Evolutionary conservation across 1,140 invertebrate species (phyloP).

Genomic region (Bombyx mandarina): DNA sequence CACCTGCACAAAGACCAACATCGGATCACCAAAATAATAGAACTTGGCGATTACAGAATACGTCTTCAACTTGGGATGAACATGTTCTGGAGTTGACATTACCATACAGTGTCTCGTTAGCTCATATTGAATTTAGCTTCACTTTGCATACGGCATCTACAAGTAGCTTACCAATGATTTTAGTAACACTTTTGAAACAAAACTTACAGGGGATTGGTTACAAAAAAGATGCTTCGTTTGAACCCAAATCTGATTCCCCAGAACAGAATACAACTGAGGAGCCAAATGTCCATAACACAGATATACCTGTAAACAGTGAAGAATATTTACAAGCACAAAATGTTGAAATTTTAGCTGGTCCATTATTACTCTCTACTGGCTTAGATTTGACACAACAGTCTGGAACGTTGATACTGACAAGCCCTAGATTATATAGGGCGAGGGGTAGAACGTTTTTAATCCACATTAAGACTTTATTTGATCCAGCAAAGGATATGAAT

Average conservation of each 20-base stretch:
- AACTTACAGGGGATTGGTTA: conserved; percentile 81
- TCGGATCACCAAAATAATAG: conserved; percentile 85
- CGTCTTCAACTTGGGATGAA: conserved; percentile 91
- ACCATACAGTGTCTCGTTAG: conserved; percentile 80
- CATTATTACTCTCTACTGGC: conserved; percentile 83
- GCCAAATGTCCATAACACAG: conserved; percentile 66
- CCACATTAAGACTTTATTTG: conserved; percentile 86
- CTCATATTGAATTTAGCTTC: conserved; percentile 91
- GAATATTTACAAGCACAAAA: conserved; percentile 89
- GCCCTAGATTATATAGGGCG: conserved; percentile 85
- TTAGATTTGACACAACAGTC: conserved; percentile 88
- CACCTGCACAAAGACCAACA: conserved; percentile 89
- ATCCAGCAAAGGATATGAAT: conserved; percentile 74
- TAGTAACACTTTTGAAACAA: conserved; percentile 89
- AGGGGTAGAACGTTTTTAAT: conserved; percentile 86
- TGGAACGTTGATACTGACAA: conserved; percentile 87
- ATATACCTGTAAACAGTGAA: conserved; percentile 84
- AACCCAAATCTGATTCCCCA: conserved; percentile 72
- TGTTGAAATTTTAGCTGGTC: conserved; percentile 91
- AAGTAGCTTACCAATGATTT: conserved; percentile 72
- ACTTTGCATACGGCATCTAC: conserved; percentile 82
- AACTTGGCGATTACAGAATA: conserved; percentile 89
- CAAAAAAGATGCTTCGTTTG: conserved; percentile 61
- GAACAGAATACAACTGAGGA: conserved; percentile 73
- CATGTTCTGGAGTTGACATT: conserved; percentile 92